These are phyloP conservation scores for Muraenolepis orangiensis DNA, from an alignment of 2,797 vertebrate species.

Conservation along the genomic window DNA sequence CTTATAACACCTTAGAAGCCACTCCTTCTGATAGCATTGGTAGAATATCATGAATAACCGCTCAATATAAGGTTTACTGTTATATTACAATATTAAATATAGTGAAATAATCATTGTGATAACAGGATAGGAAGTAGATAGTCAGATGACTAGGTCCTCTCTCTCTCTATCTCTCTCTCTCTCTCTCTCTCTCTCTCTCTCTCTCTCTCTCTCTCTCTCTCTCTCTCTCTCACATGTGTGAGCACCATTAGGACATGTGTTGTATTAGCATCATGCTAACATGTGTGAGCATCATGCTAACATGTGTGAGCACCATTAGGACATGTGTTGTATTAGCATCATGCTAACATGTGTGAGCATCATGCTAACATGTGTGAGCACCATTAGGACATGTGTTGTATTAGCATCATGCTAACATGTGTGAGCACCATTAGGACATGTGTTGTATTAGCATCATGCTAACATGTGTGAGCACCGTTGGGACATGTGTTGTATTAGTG, in stretches of 20 bases:
- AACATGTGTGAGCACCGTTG: neutral
- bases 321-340: neutral
- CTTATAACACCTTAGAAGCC: neutral
- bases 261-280: neutral
- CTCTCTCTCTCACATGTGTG: neutral
- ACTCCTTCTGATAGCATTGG: too few relatives aligned
- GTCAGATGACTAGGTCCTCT: neutral
- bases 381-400: neutral
- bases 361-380: neutral
- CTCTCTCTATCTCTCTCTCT: neutral
- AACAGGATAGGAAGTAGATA: neutral
- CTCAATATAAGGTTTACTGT: neutral
- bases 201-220: too few relatives aligned
- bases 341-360: neutral
- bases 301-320: neutral
- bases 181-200: neutral
- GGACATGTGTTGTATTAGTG: neutral
- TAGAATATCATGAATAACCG: neutral
- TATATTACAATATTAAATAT: neutral
- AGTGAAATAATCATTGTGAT: neutral
- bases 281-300: neutral
- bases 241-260: neutral
- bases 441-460: neutral
- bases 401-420: neutral
- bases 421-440: neutral